Evolutionary conservation across 2,797 vertebrate species (phyloP).

Genomic region (Enteromius mattozi): DNA sequence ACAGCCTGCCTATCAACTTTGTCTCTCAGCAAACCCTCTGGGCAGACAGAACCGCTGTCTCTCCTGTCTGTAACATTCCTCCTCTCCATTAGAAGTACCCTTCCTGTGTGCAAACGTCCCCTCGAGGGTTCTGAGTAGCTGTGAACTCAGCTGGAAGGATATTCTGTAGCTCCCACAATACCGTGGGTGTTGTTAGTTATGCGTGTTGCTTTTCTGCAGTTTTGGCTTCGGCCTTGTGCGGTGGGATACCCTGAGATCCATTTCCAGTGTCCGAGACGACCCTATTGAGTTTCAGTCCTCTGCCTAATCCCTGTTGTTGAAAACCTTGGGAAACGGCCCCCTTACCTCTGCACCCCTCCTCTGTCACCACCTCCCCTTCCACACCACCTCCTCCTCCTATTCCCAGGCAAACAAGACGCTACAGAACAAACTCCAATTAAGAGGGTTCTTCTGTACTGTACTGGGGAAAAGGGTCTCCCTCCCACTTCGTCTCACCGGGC

Average conservation of each 20-base stretch:
- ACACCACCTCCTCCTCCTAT: conserved; percentile 57
- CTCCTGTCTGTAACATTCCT: conserved; percentile 72
- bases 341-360: conserved; percentile 56
- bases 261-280: conserved; percentile 74
- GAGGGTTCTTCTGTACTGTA: conserved; percentile 78
- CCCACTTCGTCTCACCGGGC: conserved; percentile 51
- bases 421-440: conserved; percentile 82
- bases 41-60: conserved; percentile 62
- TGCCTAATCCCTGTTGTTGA: conserved; percentile 81
- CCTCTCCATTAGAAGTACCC: conserved; percentile 75
- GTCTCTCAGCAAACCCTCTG: conserved; percentile 67
- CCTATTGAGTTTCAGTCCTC: conserved; percentile 75
- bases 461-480: conserved; percentile 62
- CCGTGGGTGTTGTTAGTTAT: conserved; percentile 69
- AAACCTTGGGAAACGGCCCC: conserved; percentile 79
- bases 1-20: conserved; percentile 72
- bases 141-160: conserved; percentile 77
- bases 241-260: conserved; percentile 72
- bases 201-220: conserved; percentile 69
- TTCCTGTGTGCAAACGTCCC: conserved; percentile 65
- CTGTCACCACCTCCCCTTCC: conserved; percentile 36
- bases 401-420: conserved; percentile 78
- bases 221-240: conserved; percentile 73
- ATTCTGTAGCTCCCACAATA: conserved; percentile 68
- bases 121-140: conserved; percentile 72